These are phyloP conservation scores for Patiria pectinifera DNA, from an alignment of 53 echinoderm and acorn worm genomes.

Conservation along the genomic window DNA sequence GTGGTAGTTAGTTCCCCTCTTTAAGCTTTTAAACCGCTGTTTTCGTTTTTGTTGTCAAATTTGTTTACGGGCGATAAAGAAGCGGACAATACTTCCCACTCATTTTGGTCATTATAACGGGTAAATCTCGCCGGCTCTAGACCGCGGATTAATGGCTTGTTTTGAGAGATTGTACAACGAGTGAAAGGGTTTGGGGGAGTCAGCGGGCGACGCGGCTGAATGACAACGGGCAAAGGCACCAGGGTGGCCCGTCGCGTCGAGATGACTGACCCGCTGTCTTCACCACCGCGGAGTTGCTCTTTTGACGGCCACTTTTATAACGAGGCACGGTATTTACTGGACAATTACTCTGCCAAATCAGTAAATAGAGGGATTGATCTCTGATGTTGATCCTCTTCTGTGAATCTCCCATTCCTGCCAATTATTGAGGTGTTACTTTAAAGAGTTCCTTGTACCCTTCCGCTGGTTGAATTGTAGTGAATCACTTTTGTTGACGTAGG, in stretches of 20 bases:
- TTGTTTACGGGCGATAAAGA: slow-evolving; percentile 63
- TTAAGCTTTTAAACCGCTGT: slow-evolving; percentile 55
- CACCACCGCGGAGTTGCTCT: neutral
- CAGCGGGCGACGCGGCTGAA: slow-evolving; percentile 38
- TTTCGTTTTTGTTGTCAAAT: slow-evolving; percentile 56
- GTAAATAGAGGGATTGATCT: slow-evolving; percentile 10
- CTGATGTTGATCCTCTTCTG: slow-evolving; percentile 1
- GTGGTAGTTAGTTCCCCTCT: neutral
- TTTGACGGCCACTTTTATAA: slow-evolving; percentile 27
- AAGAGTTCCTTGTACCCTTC: slow-evolving; percentile 28
- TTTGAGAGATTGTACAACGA: slow-evolving; percentile 18
- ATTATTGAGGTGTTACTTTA: slow-evolving; percentile 59
- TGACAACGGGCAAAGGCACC: slow-evolving; percentile 20
- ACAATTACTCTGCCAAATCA: slow-evolving; percentile 33
- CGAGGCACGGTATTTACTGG: slow-evolving; percentile 22
- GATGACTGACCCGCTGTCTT: neutral
- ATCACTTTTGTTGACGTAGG: slow-evolving; percentile 26
- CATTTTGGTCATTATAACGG: slow-evolving; percentile 6
- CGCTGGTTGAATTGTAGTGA: neutral
- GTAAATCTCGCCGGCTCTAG: neutral
- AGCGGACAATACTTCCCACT: slow-evolving; percentile 14
- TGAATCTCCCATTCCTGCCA: slow-evolving; percentile 9
- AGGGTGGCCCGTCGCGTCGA: slow-evolving; percentile 53
- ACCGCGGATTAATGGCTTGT: slow-evolving; percentile 40
- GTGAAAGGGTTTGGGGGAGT: neutral